Evolutionary conservation across 2,113 vertebrate species (phyloP), one percentile per base, ranked within the genome.

Genomic region (Taxidea taxus): DNA sequence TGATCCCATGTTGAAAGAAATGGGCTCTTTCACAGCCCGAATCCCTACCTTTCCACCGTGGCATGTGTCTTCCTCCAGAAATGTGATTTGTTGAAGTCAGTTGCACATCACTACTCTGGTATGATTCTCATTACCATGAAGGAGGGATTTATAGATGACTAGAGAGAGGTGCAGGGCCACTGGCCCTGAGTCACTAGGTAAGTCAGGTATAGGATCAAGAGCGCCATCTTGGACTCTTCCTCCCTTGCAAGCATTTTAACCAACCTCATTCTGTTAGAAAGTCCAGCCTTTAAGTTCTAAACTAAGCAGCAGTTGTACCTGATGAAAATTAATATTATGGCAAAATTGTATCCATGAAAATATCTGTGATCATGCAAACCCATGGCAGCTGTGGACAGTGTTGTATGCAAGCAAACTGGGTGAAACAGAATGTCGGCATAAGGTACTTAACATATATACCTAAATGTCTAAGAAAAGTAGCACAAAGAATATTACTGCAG

Each of bases 1-100:
- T 14, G 3, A 64, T 86, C 37, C 62, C 10, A 39, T 23, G 75
- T 90, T 97, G 95, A 95, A 96, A 95, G 70, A 91, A 87, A 95
- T 94, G 75, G 94, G 42, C 85, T 90, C 37, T 90, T 97, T 90
- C 58, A 90, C 25, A 81, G 39, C 25, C 91, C 23, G 25, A 94
- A 92, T 95, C 80, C 56, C 56, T 86, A 37, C 49, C 90, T 93
- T 83, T 87, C 16, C 37, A 72, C 44, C 10, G 56, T 72, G 62
- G n/a, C 56, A 96, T 70, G 21, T 47, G 64, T 81, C 56, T 94
- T 37, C 58, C 86, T 95, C 64, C 77, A 93, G 51, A 9, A 10
- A 95, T 39, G 62, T 18, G 39, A 75, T 82, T 58, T 4, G 77
- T 88, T 94, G 89, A 97, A 95, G 64, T 97, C 49, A 66, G 16